phyloP scores from a whole-genome alignment of 2,113 vertebrate species.

The Scalopus aquaticus region DNA sequence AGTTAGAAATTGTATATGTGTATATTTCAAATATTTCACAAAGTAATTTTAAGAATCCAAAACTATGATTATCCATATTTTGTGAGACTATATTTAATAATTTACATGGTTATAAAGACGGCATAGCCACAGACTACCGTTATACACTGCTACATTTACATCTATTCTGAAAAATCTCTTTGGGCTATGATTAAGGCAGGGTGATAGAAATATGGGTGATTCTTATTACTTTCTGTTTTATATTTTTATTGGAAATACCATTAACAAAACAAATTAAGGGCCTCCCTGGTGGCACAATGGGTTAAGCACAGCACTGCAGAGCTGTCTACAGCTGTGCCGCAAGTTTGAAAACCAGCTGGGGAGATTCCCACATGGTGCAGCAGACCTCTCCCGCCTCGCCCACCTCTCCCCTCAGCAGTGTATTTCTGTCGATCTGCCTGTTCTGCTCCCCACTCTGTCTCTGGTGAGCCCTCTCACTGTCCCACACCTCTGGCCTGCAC shows the following conservation, averaged over 20 bases:
- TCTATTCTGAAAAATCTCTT: background rate
- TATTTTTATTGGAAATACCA: background rate
- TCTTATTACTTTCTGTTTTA: background rate
- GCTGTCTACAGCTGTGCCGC: too few species aligned
- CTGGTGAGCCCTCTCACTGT: too few species aligned
- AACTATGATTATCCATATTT: background rate
- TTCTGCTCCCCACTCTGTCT: too few species aligned
- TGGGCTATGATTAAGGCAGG: background rate
- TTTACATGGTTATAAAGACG: background rate
- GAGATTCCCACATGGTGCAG: too few species aligned
- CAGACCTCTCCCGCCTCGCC: too few species aligned
- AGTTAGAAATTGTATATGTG: background rate
- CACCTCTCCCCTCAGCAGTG: too few species aligned
- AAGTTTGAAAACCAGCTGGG: too few species aligned
- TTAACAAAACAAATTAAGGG: background rate
- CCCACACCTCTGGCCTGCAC: too few species aligned
- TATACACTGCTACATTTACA: background rate
- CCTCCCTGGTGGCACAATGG: too few species aligned
- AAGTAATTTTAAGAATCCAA: conserved; percentile 22
- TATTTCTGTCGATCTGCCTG: too few species aligned
- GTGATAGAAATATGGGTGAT: background rate
- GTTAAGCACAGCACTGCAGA: too few species aligned
- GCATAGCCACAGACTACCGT: background rate
- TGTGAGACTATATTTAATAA: background rate
- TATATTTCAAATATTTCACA: background rate